These are phyloP conservation scores for Leptocoma aspasia DNA, from an alignment of 2,113 vertebrate genomes.

Conservation along the genomic window DNA sequence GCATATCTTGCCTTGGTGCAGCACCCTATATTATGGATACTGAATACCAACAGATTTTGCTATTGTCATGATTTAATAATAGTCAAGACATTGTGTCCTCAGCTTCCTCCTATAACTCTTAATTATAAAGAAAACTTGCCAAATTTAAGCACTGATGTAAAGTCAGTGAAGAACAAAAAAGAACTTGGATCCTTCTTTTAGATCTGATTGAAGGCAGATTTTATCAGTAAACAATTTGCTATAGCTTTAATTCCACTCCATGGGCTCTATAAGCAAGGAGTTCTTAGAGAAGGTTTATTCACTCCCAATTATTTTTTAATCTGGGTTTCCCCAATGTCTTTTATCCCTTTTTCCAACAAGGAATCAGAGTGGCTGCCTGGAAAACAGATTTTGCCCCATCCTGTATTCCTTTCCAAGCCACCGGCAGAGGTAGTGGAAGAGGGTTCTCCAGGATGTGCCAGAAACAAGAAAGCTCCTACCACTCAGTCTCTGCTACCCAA, in stretches of 20 bases:
- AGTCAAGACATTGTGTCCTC: background rate
- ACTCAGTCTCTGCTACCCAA: background rate
- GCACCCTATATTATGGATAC: background rate
- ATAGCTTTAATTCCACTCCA: background rate
- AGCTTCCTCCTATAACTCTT: background rate
- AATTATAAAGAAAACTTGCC: background rate
- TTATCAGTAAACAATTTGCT: background rate
- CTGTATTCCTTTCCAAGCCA: background rate
- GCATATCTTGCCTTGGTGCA: background rate
- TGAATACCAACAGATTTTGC: background rate
- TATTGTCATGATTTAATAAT: background rate
- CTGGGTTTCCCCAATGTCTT: background rate
- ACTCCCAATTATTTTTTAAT: background rate
- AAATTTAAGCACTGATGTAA: background rate
- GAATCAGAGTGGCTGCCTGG: background rate
- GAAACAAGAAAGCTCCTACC: background rate
- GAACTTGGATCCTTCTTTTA: background rate
- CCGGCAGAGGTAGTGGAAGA: background rate
- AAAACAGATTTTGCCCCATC: background rate
- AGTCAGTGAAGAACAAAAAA: background rate
- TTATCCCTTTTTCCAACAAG: background rate
- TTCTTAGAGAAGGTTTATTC: background rate
- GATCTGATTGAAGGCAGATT: background rate
- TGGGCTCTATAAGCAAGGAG: background rate
- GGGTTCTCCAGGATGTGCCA: background rate